phyloP scores from a whole-genome alignment of 1,140 invertebrate species.

The Dryas iulia region DNA sequence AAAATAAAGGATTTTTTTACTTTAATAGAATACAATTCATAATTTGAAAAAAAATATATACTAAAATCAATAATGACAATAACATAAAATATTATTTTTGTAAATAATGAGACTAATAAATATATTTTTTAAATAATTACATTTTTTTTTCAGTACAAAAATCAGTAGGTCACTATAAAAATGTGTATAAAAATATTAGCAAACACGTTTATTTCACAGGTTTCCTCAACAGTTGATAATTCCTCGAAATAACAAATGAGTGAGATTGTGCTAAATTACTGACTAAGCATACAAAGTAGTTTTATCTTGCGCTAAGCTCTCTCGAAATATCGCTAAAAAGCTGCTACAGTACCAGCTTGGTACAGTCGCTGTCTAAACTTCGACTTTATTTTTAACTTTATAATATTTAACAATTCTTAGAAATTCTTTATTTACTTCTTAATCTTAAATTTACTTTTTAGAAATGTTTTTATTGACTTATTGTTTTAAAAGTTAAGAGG shows the following conservation, averaged over 20 bases:
- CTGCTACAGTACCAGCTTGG: slow-evolving; percentile 29
- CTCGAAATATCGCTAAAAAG: slow-evolving; percentile 42
- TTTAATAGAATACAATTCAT: too few relatives aligned
- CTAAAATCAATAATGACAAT: too few relatives aligned
- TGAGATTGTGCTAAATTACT: slow-evolving; percentile 37
- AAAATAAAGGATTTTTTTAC: too few relatives aligned
- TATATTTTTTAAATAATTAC: too few relatives aligned
- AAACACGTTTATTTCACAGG: background rate
- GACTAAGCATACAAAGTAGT: slow-evolving; percentile 36
- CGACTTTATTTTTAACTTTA: too few relatives aligned
- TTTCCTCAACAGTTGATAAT: slow-evolving; percentile 17
- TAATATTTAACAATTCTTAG: background rate
- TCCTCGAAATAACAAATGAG: slow-evolving; percentile 28
- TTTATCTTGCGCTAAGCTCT: slow-evolving; percentile 35
- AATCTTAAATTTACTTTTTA: too few relatives aligned
- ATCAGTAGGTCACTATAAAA: background rate
- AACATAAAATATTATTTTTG: too few relatives aligned
- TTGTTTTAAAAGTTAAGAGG: too few relatives aligned
- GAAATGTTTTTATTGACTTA: too few relatives aligned
- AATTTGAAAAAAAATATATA: too few relatives aligned
- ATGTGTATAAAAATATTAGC: background rate
- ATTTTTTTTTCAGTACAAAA: too few relatives aligned
- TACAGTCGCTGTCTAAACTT: slow-evolving; percentile 23
- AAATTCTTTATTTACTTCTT: too few relatives aligned
- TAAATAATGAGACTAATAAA: background rate